Evolutionary conservation across 2,113 vertebrate genomes (phyloP), one percentile per base, ranked within the genome.

Genomic region (Taurulus bubalis): DNA sequence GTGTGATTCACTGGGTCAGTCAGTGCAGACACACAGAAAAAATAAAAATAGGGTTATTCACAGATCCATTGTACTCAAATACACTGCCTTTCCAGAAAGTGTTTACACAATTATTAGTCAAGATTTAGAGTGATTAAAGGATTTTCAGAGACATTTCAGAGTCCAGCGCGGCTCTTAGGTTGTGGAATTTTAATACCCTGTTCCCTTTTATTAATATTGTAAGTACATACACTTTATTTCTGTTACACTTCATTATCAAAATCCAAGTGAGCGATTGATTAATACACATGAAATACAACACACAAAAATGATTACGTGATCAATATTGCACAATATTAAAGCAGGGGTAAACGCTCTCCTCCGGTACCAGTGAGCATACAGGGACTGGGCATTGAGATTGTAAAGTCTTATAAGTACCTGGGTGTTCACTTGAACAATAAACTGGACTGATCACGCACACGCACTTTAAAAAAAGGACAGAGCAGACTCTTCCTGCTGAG

Each of bases 1-100:
- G 32, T 72, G 12, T 91, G 88, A 91, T 70, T 91, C 86, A 88
- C 75, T 40, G 30, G 16, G 53, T 75, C 9, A 83, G 30, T 42
- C 26, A 14, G 60, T 38, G 9, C 5, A 11, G 36, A 42, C n/a
- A 53, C 0, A 1, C 6, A 40, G 30, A 60, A 86, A 56, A 80
- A n/a, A n/a, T n/a, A n/a, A 74, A 66, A 79, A 76, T 58, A 75
- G 2, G 0, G n/a, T 82, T 63, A 77, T 63, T 87, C 78, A 83
- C 2, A 63, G 8, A 34, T 73, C 9, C 26, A 56, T 26, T 65
- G 12, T 32, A 9, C 22, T 70, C 45, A 7, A 20, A 53, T 32
- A 14, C 1, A 8, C 38, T 30, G 4, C 40, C n/a, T 82, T 83
- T 67, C 47, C 38, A 63, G 53, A 71, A 15, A 74, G 32, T 24